Base-by-base conservation (phyloP, 2,113 vertebrate species). In the Alaudala cheleensis region DNA sequence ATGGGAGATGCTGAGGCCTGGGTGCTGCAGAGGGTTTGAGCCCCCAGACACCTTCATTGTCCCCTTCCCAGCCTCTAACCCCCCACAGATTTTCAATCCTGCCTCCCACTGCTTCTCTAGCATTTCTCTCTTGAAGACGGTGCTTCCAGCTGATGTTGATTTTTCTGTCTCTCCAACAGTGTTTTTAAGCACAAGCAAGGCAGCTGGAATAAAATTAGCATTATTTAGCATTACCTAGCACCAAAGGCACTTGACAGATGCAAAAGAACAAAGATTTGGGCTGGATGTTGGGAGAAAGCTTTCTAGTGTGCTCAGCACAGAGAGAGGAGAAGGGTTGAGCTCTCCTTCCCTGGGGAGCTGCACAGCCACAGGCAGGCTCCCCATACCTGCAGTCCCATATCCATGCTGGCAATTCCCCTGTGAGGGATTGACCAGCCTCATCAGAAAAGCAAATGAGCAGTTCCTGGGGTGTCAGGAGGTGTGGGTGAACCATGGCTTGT, bases 201-300 rank as follows among this genome's bases (percentile, higher is more conserved):
- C 92, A 90, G 76, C 57, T 88, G 96, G 90, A 94, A 96, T 93
- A 95, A 94, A 94, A 96, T 93, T 94, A 91, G 39, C 90, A 93
- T 95, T 94, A 94, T 90, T 94, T 95, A 96, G 71, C 85, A 93
- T 84, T 90, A 92, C 29, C 42, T 54, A 56, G 81, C 64, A 94
- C 88, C 70, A 85, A 94, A 97, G 76, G 81, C 85, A 88, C 82
- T 95, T 96, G 85, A 90, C 90, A 97, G 94, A 86, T 51, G 56
- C 69, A 89, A 40, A 81, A 80, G 78, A 94, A 69, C 54, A 93
- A 94, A 92, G 76, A 80, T 88, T 86, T 60, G 44, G 56, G 16
- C 58, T 81, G 71, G 16, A 54, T 61, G 23, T 54, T 71, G 54
- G 26, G 14, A 83, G 21, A 77, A 88, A 56, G 50, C 45, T 93